Percentiles rank a stretch among this genome's conserved stretches.
Evolutionary conservation across 1,140 invertebrate genomes (phyloP).

Genomic region (Lordiphosa mommai): DNA sequence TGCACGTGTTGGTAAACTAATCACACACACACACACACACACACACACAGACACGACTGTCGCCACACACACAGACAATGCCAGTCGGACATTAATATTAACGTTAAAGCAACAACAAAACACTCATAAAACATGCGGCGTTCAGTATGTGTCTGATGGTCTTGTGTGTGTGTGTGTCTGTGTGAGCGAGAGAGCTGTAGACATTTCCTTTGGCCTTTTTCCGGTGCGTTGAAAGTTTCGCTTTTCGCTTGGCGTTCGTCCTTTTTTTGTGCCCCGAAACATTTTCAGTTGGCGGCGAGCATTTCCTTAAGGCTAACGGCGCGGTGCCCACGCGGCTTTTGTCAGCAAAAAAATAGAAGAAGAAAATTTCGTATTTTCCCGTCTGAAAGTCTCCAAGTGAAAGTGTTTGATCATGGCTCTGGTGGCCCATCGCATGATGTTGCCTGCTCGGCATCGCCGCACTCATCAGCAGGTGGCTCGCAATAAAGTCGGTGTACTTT

Average conservation of each 20-base stretch:
- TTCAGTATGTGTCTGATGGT: constrained; percentile 38
- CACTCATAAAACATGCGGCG: constrained; percentile 65
- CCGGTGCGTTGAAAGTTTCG: constrained; percentile 62
- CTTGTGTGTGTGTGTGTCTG: background rate
- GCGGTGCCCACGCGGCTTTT: constrained; percentile 21
- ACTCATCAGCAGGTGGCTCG: constrained; percentile 53
- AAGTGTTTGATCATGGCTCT: constrained; percentile 54
- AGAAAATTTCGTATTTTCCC: background rate
- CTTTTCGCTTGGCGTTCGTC: constrained; percentile 45
- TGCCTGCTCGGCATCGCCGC: constrained; percentile 51
- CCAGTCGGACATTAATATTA: constrained; percentile 72
- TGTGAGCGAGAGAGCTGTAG: constrained; percentile 15
- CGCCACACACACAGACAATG: constrained; percentile 48
- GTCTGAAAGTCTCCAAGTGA: background rate
- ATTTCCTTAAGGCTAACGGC: constrained; percentile 64
- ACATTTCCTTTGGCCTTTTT: constrained; percentile 54
- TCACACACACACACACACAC: constrained; percentile 20
- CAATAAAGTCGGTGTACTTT: constrained; percentile 69
- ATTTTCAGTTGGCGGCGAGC: constrained; percentile 58
- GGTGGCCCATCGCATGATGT: constrained; percentile 75
- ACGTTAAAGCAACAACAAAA: constrained; percentile 56
- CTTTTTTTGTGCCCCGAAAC: constrained; percentile 22
- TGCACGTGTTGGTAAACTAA: constrained; percentile 72
- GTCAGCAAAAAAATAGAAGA: background rate
- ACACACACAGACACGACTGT: constrained; percentile 10